Evolutionary conservation across 2,113 vertebrate genomes (phyloP).

Genomic region (Neolamprologus tretocephalus): DNA sequence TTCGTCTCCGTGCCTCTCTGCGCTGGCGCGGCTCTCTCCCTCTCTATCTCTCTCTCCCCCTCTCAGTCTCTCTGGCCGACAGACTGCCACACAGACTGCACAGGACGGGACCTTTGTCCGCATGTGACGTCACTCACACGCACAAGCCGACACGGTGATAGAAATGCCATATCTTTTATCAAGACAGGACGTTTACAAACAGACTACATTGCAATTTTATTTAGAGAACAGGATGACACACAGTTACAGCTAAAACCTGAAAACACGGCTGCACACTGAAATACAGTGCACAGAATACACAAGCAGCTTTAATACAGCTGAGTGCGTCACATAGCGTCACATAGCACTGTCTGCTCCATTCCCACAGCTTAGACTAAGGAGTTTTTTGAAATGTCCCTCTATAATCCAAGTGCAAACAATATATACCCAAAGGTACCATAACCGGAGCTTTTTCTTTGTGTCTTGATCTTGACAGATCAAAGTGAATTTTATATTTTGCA

Average conservation of each 20-base stretch:
- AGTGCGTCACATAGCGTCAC: neutral
- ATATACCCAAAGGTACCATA: neutral
- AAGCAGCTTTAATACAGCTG: neutral
- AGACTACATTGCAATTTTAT: neutral
- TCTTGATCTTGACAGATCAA: neutral
- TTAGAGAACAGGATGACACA: neutral
- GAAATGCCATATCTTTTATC: neutral
- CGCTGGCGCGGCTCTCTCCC: constrained; percentile 23
- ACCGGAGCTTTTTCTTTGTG: neutral
- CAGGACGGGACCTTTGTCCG: constrained; percentile 51
- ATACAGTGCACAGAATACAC: neutral
- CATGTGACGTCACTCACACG: constrained; percentile 54
- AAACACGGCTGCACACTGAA: neutral
- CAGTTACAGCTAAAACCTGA: neutral
- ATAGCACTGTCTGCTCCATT: neutral
- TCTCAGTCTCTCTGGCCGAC: neutral
- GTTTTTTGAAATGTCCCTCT: neutral
- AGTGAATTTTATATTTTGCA: neutral
- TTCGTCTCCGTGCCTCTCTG: constrained; percentile 49
- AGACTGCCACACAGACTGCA: constrained; percentile 34
- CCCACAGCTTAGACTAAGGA: neutral
- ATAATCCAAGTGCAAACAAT: neutral
- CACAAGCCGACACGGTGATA: neutral
- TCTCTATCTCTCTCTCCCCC: neutral
- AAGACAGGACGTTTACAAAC: neutral